Conservation (phyloP, 2,797 vertebrate genomes). For the Sarcoramphus papa region DNA sequence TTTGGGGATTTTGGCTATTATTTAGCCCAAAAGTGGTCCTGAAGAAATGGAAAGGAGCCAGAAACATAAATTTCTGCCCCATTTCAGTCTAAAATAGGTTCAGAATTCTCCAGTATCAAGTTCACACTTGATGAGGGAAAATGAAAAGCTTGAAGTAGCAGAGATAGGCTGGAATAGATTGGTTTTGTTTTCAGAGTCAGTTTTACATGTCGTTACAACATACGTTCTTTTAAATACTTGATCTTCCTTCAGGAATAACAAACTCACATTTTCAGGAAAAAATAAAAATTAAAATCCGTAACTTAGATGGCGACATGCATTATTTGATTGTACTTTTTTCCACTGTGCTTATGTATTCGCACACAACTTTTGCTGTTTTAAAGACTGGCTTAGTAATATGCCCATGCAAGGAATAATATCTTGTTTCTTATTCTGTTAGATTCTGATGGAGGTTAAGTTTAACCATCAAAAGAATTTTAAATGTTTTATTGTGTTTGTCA, state of each 20-base stretch:
- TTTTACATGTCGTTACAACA: background rate
- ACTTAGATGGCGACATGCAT: background rate
- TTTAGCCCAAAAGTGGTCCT: background rate
- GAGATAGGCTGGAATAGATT: background rate
- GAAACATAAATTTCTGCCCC: background rate
- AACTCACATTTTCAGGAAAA: background rate
- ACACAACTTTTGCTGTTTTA: background rate
- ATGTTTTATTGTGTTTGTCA: background rate
- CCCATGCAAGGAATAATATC: background rate
- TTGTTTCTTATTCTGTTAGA: background rate
- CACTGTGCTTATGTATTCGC: background rate
- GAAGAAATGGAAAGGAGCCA: background rate
- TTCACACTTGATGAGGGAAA: background rate
- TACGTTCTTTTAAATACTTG: background rate
- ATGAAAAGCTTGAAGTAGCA: background rate
- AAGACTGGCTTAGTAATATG: background rate
- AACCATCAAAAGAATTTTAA: background rate
- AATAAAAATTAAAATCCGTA: background rate
- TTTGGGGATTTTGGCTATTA: background rate
- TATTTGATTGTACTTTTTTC: background rate
- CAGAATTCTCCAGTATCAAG: background rate
- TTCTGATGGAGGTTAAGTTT: background rate
- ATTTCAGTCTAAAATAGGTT: background rate
- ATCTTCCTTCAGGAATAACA: background rate
- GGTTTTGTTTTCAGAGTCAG: background rate